Evolutionary conservation across 2,797 vertebrate genomes (phyloP), one percentile per base, ranked within the genome.

Genomic region (Enteromius radiatus): DNA sequence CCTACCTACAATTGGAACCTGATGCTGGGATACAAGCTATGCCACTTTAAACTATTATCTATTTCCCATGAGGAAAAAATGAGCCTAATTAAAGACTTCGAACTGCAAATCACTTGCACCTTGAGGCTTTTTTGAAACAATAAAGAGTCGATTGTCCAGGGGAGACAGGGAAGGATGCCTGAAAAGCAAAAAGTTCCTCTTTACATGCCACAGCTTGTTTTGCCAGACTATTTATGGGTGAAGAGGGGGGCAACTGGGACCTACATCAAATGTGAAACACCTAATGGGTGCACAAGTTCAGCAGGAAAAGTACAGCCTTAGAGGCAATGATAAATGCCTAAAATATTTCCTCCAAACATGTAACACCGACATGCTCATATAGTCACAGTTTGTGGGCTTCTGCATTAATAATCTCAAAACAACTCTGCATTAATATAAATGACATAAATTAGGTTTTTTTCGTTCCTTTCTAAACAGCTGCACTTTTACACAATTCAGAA

Each of bases 101-200:
- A 82, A 52, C 41, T 45, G 45, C 47, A 73, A 43, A 76, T 59
- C 45, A 14, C 1, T 52, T 73, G 21, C 45, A 52, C 36, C 64
- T 85, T 65, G 31, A 74, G 80, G 78, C 74, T 31, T 3, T 47
- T 76, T 14, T 70, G 15, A 81, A 47, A 78, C 73, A 81, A 86
- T 54, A 54, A 54, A 59, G 38, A 19, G 80, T 70, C 17, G 21
- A 78, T 56, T 63, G 76, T 84, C 76, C 33, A 38, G 12, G 5
- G 10, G 56, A 77, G 61, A 82, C 19, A 17, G 12, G 71, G 28
- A 76, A 56, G 36, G 61, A 82, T 82, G 61, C 73, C 19, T 14
- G 47, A 75, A 83, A 69, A 70, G 17, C 28, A 74, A 68, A 54
- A 74, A 28, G 12, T 61, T 56, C 17, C 28, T 78, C 61, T 59